Evolutionary conservation across 2,113 vertebrate genomes (phyloP).

Genomic region (Nothocercus nigrocapillus): DNA sequence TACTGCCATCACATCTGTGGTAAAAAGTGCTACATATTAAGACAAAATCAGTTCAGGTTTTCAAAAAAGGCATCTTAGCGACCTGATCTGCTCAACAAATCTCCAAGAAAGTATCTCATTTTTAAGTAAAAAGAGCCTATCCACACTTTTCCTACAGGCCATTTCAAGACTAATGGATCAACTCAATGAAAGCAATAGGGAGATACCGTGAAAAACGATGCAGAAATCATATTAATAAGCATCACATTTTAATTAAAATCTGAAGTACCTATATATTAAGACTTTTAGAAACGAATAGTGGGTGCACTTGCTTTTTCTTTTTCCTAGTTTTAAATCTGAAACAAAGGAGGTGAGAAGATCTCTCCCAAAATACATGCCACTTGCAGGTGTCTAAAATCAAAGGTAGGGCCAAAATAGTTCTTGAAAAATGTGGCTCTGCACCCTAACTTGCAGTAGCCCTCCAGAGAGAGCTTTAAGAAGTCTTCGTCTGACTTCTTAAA

Average conservation of each 20-base stretch:
- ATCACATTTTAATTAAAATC: neutral
- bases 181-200: neutral
- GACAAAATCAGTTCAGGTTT: neutral
- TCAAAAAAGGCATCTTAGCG: neutral
- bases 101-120: neutral
- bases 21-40: neutral
- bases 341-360: neutral
- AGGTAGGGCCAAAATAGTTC: neutral
- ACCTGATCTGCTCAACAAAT: neutral
- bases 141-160: neutral
- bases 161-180: neutral
- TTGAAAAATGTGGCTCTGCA: neutral
- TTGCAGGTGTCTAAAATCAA: neutral
- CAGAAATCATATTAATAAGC: neutral
- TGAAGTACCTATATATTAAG: neutral
- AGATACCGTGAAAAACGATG: neutral
- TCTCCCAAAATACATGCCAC: neutral
- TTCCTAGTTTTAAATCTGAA: neutral
- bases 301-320: neutral
- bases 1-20: neutral
- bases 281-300: neutral
- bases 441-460: neutral
- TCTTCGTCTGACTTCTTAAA: rapidly evolving
- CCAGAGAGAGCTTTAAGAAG: neutral
- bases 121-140: neutral